Evolutionary conservation across 1,140 invertebrate species (phyloP), one percentile per base, ranked within the genome.

Genomic region (Neotoxoptera formosana): DNA sequence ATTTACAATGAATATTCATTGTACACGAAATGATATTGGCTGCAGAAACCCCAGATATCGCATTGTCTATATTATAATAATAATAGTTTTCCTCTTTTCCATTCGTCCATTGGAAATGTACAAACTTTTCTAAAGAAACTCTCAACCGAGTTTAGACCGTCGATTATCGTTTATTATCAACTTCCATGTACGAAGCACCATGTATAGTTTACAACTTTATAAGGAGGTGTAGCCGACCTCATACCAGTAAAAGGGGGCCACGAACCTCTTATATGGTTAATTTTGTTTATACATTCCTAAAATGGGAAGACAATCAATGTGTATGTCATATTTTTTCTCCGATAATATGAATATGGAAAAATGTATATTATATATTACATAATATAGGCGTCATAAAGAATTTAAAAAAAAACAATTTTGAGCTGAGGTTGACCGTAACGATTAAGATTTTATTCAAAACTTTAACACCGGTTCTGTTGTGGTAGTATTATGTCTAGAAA

Each of bases 1-100:
- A 53, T 88, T 88, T 88, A 88, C n/a, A 34, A 88, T n/a, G n/a
- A 88, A 88, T 41, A 41, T 51, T 88, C 87, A 88, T n/a, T 45
- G n/a, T 53, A 48, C 45, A 20, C 30, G 0, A 87, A 48, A 87
- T 34, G 45, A 84, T 84, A 84, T 84, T 36, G 41, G 41, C 23
- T 84, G 36, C 83, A 41, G 36, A 84, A 41, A 84, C 36, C 83
- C 36, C 60, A 76, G 60, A 76, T 76, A n/a, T 76, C 30, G n/a
- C 30, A 76, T 34, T 76, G 14, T 76, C 30, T 76, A 76, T 53
- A 23, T 53, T 21, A 21, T 21, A 76, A n/a, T 67, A 67, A 67
- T 76, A 76, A 76, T 76, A 76, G n/a, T 76, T 76, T 76, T 76
- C 60, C 30, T n/a, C 30, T 76, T 76, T 76, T 76, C 60, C 60